phyloP scores from a whole-genome alignment of 2,888 invertebrate genomes.

The Argyresthia albistria region DNA sequence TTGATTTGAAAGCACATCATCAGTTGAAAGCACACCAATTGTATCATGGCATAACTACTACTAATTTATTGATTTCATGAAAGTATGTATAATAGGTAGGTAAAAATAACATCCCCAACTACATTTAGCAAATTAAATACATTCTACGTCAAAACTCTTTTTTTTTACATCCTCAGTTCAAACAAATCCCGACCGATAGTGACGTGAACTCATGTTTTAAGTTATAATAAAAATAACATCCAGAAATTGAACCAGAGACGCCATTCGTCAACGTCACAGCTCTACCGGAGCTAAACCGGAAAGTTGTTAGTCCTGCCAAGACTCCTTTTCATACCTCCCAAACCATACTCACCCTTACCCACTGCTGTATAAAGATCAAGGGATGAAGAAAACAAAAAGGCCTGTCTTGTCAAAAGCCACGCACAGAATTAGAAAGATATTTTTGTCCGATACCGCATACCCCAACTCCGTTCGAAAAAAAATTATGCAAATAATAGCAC shows the following conservation, averaged over 20 bases:
- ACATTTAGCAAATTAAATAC: too few relatives aligned
- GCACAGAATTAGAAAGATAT: constrained; percentile 69
- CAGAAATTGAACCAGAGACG: constrained; percentile 30
- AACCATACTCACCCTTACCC: not conserved
- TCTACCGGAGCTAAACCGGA: constrained; percentile 46
- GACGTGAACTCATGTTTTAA: constrained; percentile 2
- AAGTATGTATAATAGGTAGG: too few relatives aligned
- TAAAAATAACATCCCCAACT: too few relatives aligned
- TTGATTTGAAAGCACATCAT: too few relatives aligned
- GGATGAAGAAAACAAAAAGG: not conserved
- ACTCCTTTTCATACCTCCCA: not conserved
- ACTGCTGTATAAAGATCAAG: not conserved
- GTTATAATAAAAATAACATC: constrained; percentile 6
- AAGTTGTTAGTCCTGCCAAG: constrained; percentile 25
- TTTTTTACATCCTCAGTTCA: not conserved
- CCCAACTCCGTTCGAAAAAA: not conserved
- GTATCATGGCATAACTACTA: too few relatives aligned
- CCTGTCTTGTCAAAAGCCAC: constrained; percentile 7
- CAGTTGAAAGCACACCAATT: too few relatives aligned
- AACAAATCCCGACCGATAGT: not conserved
- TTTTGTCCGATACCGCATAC: constrained; percentile 44
- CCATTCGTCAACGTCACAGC: constrained; percentile 54
- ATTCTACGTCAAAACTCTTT: not conserved
- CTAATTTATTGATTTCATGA: too few relatives aligned
- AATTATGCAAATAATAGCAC: constrained; percentile 65